These are phyloP conservation scores for Phallusia fumigata DNA, from an alignment of 23 tunicate species.

Conservation along the genomic window DNA sequence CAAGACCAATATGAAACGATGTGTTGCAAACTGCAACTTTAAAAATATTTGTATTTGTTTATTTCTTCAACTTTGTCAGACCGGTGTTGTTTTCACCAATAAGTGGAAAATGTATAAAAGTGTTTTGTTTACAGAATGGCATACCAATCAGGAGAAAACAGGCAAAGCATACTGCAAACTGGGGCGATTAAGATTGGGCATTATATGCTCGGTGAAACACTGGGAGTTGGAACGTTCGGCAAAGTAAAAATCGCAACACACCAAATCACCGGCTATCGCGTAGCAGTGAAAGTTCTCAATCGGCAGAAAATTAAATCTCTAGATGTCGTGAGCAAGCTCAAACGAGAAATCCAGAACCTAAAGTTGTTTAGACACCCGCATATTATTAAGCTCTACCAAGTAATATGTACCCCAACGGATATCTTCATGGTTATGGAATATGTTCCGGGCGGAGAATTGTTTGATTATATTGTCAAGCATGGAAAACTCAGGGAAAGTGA, in stretches of 20 bases:
- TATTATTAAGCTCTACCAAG: slow-evolving; percentile 99
- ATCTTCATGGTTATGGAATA: slow-evolving; percentile 99
- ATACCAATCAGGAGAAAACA: not conserved
- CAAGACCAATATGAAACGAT: too few species aligned
- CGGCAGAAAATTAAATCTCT: slow-evolving; percentile 87
- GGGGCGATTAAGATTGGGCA: slow-evolving; percentile 84
- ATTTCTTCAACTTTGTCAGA: too few species aligned
- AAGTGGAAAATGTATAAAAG: too few species aligned
- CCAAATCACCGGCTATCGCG: slow-evolving; percentile 92
- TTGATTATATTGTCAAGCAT: slow-evolving; percentile 96
- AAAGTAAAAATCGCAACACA: slow-evolving; percentile 99
- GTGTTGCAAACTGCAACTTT: too few species aligned
- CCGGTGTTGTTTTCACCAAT: too few species aligned
- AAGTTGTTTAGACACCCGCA: slow-evolving; percentile 98
- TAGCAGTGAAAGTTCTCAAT: slow-evolving; percentile 95
- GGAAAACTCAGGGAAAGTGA: slow-evolving; percentile 92
- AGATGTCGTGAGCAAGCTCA: slow-evolving; percentile 95
- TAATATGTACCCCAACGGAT: slow-evolving; percentile 96
- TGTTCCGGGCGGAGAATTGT: slow-evolving; percentile 98
- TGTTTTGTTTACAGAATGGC: not conserved
- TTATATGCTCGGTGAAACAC: slow-evolving; percentile 89
- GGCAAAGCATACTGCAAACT: not conserved
- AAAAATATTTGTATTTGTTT: too few species aligned
- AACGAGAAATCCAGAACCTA: slow-evolving; percentile 96
- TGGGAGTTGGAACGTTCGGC: slow-evolving; percentile 98